Evolutionary conservation across 1,140 invertebrate species (phyloP).

Genomic region (Papilio aristodemus): DNA sequence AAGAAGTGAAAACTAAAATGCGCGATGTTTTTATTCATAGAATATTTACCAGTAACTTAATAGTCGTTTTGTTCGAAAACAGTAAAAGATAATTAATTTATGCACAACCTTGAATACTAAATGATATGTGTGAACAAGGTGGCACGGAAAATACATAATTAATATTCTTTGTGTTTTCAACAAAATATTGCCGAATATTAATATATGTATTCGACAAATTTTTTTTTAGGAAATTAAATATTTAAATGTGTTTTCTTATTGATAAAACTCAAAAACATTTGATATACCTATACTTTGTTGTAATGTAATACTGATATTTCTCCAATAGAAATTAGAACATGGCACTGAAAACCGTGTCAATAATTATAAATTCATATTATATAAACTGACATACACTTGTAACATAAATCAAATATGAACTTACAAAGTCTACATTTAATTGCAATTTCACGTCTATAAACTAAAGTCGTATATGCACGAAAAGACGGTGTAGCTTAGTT

Average conservation of each 20-base stretch:
- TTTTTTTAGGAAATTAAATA: too few relatives aligned
- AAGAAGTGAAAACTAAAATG: neutral
- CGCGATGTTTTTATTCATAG: neutral
- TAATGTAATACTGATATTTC: too few relatives aligned
- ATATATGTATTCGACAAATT: too few relatives aligned
- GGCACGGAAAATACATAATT: too few relatives aligned
- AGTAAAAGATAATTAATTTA: conserved; percentile 8
- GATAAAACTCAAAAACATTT: too few relatives aligned
- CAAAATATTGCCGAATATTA: too few relatives aligned
- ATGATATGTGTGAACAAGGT: neutral
- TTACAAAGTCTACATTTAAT: neutral
- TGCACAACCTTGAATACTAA: neutral
- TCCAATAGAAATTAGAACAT: too few relatives aligned
- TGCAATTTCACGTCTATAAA: neutral
- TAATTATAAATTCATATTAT: too few relatives aligned
- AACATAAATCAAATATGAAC: neutral
- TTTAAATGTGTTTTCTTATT: too few relatives aligned
- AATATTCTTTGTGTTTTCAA: too few relatives aligned
- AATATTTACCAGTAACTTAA: neutral
- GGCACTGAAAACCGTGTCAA: too few relatives aligned
- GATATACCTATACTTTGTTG: too few relatives aligned
- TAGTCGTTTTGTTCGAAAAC: neutral
- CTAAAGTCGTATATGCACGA: neutral
- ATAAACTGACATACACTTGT: neutral
- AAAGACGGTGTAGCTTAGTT: neutral